Percentiles rank a stretch among this genome's conserved stretches.
Evolutionary conservation across 2,113 vertebrate genomes (phyloP).

Genomic region (Engystomops pustulosus): DNA sequence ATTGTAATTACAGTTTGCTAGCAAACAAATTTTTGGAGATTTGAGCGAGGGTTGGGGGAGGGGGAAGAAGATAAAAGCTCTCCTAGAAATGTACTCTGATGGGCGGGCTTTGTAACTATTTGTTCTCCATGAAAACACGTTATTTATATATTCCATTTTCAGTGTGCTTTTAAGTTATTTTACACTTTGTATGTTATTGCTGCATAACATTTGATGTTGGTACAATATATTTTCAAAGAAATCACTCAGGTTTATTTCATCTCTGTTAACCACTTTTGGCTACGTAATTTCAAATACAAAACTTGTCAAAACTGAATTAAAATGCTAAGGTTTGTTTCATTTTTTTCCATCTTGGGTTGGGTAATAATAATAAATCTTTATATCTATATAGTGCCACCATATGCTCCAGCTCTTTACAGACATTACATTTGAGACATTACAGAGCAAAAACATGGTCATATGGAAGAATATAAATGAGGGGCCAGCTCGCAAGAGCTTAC

Average conservation of each 20-base stretch:
- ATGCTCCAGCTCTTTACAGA: too few species aligned
- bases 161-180: conserved; percentile 86
- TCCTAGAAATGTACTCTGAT: conserved; percentile 70
- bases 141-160: conserved; percentile 86
- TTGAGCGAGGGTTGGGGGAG: conserved; percentile 58
- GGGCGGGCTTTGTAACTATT: conserved; percentile 82
- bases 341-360: too few species aligned
- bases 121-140: conserved; percentile 88
- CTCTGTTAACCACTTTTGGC: conserved; percentile 70
- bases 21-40: conserved; percentile 63
- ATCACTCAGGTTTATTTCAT: conserved; percentile 75
- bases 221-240: conserved; percentile 76
- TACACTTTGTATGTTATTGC: conserved; percentile 72
- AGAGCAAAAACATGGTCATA: too few species aligned
- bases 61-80: conserved; percentile 67
- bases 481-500: too few species aligned
- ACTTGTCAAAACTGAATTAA: conserved; percentile 63
- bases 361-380: too few species aligned
- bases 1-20: conserved; percentile 65
- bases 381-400: too few species aligned
- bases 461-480: too few species aligned
- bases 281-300: conserved; percentile 68
- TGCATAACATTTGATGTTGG: conserved; percentile 76
- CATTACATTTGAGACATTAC: too few species aligned
- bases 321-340: conserved; percentile 65